Conservation (phyloP, 2,888 invertebrate species). For the Tricholauxania praeusta region DNA sequence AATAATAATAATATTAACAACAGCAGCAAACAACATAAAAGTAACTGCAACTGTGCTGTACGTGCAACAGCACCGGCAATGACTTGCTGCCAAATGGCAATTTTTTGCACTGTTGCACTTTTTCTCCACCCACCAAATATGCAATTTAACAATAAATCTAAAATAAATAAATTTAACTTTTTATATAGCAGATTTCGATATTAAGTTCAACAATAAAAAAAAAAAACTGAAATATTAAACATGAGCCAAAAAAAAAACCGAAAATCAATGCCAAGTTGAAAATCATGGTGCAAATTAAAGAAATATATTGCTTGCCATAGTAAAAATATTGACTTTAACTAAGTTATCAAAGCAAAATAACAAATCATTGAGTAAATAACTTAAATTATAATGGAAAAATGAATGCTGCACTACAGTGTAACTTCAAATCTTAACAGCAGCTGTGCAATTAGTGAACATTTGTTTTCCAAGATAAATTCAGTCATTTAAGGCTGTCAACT, state of each 20-base stretch:
- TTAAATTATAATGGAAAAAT: background rate
- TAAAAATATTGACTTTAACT: background rate
- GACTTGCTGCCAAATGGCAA: no score
- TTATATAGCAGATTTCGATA: no score
- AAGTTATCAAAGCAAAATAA: background rate
- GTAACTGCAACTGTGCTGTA: no score
- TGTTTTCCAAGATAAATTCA: slow-evolving; percentile 13
- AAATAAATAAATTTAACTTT: no score
- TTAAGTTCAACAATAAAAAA: no score
- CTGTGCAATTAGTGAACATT: slow-evolving; percentile 13
- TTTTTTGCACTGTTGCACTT: no score
- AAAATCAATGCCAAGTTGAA: slow-evolving; percentile 15
- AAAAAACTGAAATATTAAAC: no score
- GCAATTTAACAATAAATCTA: no score
- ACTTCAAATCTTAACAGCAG: background rate
- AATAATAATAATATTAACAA: no score
- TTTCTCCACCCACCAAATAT: no score
- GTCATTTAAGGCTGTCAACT: slow-evolving; percentile 12
- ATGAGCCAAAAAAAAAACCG: background rate
- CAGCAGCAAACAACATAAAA: no score
- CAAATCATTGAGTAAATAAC: background rate
- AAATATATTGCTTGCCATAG: background rate
- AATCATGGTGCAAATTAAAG: background rate
- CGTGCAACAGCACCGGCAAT: no score
- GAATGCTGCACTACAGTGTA: background rate